Base-by-base conservation (phyloP, 2,797 vertebrate species). In the Thaleichthys pacificus region DNA sequence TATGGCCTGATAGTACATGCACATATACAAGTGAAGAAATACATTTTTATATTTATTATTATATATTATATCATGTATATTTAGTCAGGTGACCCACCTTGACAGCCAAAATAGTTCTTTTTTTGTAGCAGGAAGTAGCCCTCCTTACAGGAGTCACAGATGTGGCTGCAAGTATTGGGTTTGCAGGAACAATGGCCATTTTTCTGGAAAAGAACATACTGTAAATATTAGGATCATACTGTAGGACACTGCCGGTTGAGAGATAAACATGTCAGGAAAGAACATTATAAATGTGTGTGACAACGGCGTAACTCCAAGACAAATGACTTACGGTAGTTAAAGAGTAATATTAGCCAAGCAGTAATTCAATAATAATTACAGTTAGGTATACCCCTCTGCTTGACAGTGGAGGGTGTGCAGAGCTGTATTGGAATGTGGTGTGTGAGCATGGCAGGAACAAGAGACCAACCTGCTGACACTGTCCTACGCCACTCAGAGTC, bases 161-260 rank as follows among this genome's bases (percentile, higher is more conserved):
- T 73, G 66, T 84, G 87, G 17, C 95, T 93, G 70, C 91, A 93
- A 19, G 93, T 90, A 1, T 93, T 88, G 4, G 93, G 80, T 80
- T 98, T 99, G 87, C 97, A 99, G 80, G 91, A 89, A 83, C 97
- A 99, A 69, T 89, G 91, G 9, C 96, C 96, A n/a, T 81, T 91
- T 83, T 79, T 87, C 97, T 98, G 76, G 5, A 76, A 79, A 77
- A 71, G 69, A 67, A 67, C 1, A 82, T n/a, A 12, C 74, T 4
- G 14, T 56, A 14, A 47, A 47, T 3, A 11, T 47, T 47, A 47
- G 42, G 9, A 47, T 14, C 2, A 3, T 47, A 47, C 42, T 14
- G 42, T 47, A 47, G 11, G 42, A 47, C 42, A 8, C 42, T 47
- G 42, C 42, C 42, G 12, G 42, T 38, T 67, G 9, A 74, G 15